A percentile compares a stretch with the other conserved stretches of the same genome.
phyloP scores from a whole-genome alignment of 1,140 invertebrate species.

The Heliothis subflexa region DNA sequence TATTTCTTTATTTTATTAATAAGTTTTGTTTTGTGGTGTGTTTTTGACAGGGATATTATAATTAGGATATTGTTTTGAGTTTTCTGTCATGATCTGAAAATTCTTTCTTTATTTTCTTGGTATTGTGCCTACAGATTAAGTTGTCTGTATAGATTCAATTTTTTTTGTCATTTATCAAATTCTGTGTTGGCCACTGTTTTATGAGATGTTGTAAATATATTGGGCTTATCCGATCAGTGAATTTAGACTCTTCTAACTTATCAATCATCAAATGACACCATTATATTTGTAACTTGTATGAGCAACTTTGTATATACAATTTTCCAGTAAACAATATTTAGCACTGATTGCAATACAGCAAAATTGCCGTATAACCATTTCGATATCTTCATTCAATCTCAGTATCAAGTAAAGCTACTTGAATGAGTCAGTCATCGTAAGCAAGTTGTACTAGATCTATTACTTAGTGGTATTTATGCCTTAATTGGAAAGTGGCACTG shows the following conservation, averaged over 20 bases:
- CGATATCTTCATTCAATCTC: conserved; percentile 6
- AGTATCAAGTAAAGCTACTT: background rate
- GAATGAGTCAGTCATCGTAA: conserved; percentile 10
- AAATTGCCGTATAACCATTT: background rate
- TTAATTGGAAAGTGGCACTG: conserved; percentile 37
- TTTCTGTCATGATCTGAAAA: conserved; percentile 1
- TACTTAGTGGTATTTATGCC: conserved; percentile 31
- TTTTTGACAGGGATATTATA: conserved; percentile 8
- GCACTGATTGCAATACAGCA: background rate
- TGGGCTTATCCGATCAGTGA: too few relatives aligned
- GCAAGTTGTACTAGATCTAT: conserved; percentile 14
- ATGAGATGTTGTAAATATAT: too few relatives aligned
- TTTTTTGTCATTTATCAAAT: too few relatives aligned
- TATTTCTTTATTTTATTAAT: conserved; percentile 1
- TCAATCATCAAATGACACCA: too few relatives aligned
- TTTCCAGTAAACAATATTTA: too few relatives aligned
- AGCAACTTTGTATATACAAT: too few relatives aligned
- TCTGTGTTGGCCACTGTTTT: too few relatives aligned
- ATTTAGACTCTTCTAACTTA: too few relatives aligned
- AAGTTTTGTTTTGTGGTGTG: background rate
- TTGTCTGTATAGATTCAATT: too few relatives aligned
- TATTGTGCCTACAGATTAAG: background rate
- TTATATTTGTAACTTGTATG: too few relatives aligned
- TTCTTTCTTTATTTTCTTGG: background rate
- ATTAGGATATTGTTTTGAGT: conserved; percentile 1